Base-by-base conservation (phyloP, 2,888 invertebrate species). In the Coronaproctus castanopsis region DNA sequence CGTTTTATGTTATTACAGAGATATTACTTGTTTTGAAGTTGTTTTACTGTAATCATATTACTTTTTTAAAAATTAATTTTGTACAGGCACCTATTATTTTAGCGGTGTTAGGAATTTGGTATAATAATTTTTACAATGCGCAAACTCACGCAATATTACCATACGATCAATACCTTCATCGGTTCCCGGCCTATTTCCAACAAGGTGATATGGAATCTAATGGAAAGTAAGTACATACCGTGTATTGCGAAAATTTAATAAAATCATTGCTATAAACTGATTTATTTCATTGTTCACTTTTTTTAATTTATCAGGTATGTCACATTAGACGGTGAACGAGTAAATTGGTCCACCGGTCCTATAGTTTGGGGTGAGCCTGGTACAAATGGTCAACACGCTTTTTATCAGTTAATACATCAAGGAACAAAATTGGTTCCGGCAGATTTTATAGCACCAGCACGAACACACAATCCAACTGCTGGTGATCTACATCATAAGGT, bases 161-260 rank as follows among this genome's bases (percentile, higher is more conserved):
- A 0, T 99, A 99, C 72, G 98, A 99, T 73, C 98, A 98, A 75
- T 96, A 98, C 72, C 74, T 99, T 68, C 98, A 98, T 72, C 82
- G 97, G 71, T 97, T 98, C 75, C 92, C 98, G 10, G 97, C 98
- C 19, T 99, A 98, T 73, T 97, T 98, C 77, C 98, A 99, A 74
- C 98, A 99, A 76, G 96, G 96, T 2, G 97, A 97, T 69, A 97
- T 99, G 98, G 98, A 99, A 74, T 93, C 93, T 65, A 98, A 98
- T 73, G 98, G 98, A 63, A 98, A 99, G 75, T 80, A 74, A 68
- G 77, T 78, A n/a, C n/a, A n/a, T n/a, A n/a, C n/a, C n/a, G n/a
- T n/a, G n/a, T n/a, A n/a, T n/a, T n/a, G n/a, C n/a, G n/a, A n/a
- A n/a, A n/a, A n/a, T n/a, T n/a, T n/a, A n/a, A n/a, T n/a, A n/a